Percentiles rank a stretch among this genome's conserved stretches.
Conservation (phyloP, 2,113 vertebrate species). For the Synchiropus splendidus region DNA sequence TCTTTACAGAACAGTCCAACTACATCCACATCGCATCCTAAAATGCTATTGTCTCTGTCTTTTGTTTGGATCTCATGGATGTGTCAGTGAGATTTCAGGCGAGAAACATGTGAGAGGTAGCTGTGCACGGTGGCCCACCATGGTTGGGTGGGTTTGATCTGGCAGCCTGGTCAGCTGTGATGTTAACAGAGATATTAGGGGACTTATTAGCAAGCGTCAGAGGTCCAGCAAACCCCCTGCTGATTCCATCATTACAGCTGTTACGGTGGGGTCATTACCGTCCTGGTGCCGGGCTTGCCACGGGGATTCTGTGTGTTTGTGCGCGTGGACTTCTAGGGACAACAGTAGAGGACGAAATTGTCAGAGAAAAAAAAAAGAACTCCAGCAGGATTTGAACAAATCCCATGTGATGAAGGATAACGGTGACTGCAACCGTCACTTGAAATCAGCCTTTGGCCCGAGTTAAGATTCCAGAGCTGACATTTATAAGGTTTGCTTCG, state of each 20-base stretch:
- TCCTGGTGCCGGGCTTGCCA: conserved; percentile 44
- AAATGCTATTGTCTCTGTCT: too few species aligned
- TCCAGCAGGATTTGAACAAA: conserved; percentile 51
- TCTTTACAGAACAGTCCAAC: too few species aligned
- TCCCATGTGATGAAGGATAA: conserved; percentile 24
- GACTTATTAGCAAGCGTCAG: conserved; percentile 62
- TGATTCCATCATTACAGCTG: conserved; percentile 61
- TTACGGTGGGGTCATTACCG: conserved; percentile 55
- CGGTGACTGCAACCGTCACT: conserved; percentile 9
- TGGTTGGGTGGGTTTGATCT: conserved; percentile 47
- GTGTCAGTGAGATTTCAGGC: too few species aligned
- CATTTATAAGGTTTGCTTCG: too few species aligned
- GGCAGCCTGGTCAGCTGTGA: conserved; percentile 45
- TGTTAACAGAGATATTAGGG: conserved; percentile 65
- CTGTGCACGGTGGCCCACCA: conserved; percentile 24
- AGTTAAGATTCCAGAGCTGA: too few species aligned
- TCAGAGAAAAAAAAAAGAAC: conserved; percentile 13
- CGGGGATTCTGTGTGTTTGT: conserved; percentile 10
- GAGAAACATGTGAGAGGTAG: conserved; percentile 23
- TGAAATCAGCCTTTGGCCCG: not conserved
- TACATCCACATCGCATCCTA: too few species aligned
- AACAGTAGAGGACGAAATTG: too few species aligned
- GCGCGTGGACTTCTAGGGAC: too few species aligned
- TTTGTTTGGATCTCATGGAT: too few species aligned
- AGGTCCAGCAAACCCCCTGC: conserved; percentile 53